Base-by-base conservation (phyloP, 1,140 invertebrate species). In the Ips typographus region DNA sequence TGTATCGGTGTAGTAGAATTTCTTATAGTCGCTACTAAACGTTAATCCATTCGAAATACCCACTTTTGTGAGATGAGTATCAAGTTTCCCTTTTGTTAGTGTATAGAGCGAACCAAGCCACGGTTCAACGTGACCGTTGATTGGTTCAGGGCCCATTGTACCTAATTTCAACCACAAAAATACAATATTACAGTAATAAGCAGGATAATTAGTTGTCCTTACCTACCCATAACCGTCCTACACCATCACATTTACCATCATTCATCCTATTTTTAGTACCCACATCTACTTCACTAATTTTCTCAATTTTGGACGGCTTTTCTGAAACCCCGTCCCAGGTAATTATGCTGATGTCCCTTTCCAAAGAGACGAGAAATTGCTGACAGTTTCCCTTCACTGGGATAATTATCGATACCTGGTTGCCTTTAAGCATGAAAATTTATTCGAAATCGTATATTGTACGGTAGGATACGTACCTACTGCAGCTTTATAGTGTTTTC, bases 181-280 rank as follows among this genome's bases (percentile, higher is more conserved):
- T 58, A 36, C 2, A 44, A 62, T 22, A 22, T 22, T 22, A 40
- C 41, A 42, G 2, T 49, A 49, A 49, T 49, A 49, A 49, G 7
- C 7, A 49, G 22, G 22, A 8, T 49, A 49, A 49, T 49, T 36
- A 56, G 39, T 38, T 37, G 39, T 37, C 38, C 59, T 70, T 74
- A 75, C 76, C 76, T 39, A 71, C 70, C 86, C 90, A 94, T 4
- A 96, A 80, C 56, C 92, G 82, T 41, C 94, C 94, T 2, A 76
- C 79, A 0, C 88, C 84, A 80, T 96, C 94, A 71, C 89, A 90
- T 82, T 96, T 96, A 8, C 88, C 94, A 79, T 96, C 94, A 76
- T 96, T 96, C 70, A 93, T 87, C 72, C 92, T 83, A 73, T 89
- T 93, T 49, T 72, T 63, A 49, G 68, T 71, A 2, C 70, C 70